Conservation (phyloP, 2,888 invertebrate genomes). For the Andrena flavipes region DNA sequence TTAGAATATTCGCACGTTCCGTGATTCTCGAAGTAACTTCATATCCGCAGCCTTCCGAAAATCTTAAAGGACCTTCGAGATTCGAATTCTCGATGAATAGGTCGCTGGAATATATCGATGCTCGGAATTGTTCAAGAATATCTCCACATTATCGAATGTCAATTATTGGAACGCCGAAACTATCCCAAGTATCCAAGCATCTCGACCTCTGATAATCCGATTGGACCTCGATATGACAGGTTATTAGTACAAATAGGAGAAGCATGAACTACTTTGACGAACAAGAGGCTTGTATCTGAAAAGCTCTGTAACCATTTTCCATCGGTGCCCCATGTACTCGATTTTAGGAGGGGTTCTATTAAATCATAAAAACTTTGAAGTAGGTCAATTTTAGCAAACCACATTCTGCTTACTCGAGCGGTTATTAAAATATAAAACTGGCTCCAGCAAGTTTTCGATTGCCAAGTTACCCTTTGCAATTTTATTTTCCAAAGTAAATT, state of each 20-base stretch:
- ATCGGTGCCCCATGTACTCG: neutral
- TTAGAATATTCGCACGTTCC: neutral
- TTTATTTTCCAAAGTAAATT: neutral
- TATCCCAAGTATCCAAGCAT: constrained; percentile 17
- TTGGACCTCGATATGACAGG: neutral
- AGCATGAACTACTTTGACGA: neutral
- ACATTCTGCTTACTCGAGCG: neutral
- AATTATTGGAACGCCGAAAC: constrained; percentile 20
- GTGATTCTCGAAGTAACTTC: neutral
- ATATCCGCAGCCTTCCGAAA: neutral
- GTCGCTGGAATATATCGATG: constrained; percentile 15
- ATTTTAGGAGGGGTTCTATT: neutral
- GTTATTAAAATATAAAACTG: constrained; percentile 1
- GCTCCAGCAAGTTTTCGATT: neutral
- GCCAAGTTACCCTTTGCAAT: neutral
- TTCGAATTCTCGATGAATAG: constrained; percentile 28
- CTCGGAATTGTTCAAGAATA: constrained; percentile 21
- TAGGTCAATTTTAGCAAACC: constrained; percentile 13
- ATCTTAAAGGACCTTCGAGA: neutral
- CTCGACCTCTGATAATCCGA: neutral
- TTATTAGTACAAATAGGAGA: neutral
- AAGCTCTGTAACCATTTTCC: neutral
- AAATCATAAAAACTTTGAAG: neutral
- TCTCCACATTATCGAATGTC: constrained; percentile 10
- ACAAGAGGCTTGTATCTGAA: neutral